These are phyloP conservation scores for Platycheirus rosarum DNA, from an alignment of 2,888 invertebrate genomes.

Conservation along the genomic window DNA sequence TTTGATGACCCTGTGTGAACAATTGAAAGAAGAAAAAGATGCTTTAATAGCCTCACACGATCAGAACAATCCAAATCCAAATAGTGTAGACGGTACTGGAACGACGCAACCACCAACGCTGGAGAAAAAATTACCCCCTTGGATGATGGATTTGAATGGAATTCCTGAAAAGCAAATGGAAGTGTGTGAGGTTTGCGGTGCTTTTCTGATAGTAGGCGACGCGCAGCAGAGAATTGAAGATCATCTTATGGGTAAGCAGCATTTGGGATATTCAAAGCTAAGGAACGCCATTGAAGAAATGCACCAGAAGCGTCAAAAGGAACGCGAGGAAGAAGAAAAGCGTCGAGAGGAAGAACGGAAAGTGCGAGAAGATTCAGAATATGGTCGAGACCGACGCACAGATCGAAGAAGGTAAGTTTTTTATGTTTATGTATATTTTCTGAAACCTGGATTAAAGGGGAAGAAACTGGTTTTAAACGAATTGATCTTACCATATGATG, in stretches of 20 bases:
- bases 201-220: constrained; percentile 99
- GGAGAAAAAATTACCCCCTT: constrained; percentile 82
- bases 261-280: constrained; percentile 92
- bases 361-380: constrained; percentile 73
- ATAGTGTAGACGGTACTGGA: constrained; percentile 30
- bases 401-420: constrained; percentile 64
- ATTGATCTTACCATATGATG: too few species aligned
- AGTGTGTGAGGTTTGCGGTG: constrained; percentile 98
- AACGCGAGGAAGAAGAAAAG: constrained; percentile 85
- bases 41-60: constrained; percentile 90
- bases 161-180: constrained; percentile 99
- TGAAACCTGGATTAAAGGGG: too few species aligned
- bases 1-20: constrained; percentile 96
- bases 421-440: too few species aligned
- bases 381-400: constrained; percentile 79
- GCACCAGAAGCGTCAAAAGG: constrained; percentile 85
- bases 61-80: constrained; percentile 84
- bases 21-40: constrained; percentile 96
- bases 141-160: constrained; percentile 91
- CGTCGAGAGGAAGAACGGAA: constrained; percentile 80
- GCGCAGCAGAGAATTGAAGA: constrained; percentile 99
- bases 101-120: constrained; percentile 47
- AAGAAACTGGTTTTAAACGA: too few species aligned
- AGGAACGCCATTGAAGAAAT: constrained; percentile 88
- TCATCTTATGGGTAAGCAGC: constrained; percentile 99